Evolutionary conservation across 2,888 invertebrate genomes (phyloP), one percentile per base, ranked within the genome.

Genomic region (Phasia obesa): DNA sequence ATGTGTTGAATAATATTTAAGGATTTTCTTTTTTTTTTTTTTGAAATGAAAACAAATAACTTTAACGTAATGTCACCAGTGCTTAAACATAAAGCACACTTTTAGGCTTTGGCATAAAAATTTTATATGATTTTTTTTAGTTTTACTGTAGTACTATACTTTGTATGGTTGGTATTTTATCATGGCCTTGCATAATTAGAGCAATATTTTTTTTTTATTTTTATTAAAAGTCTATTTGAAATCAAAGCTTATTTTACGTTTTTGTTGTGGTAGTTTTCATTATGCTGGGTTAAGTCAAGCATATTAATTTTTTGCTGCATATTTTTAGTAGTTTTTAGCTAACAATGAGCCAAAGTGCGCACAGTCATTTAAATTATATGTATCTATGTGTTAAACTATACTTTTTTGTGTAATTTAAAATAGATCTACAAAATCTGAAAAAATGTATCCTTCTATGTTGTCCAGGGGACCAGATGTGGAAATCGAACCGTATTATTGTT

Each of bases 341-440:
- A 6, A 13, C 17, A 42, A 38, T 21, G n/a, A 62, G 21, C 49
- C 2, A 38, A 47, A 53, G 15, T 27, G 6, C 15, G 9, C 51
- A 11, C 17, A 38, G 0, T 53, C 15, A 77, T 47, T 69, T 17
- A 23, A 60, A 38, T 38, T 15, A 42, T 19, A 35, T 59, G 17
- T 73, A 49, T 64, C 2, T 44, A 9, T 38, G 11, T 38, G 4
- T 38, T 31, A 47, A 23, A 27, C 15, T 21, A 27, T 5, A 47
- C 27, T 57, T 49, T 67, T 67, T 25, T 65, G 19, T 71, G 23
- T 59, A 51, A 55, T 69, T 65, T 71, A 35, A 62, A 74, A n/a
- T 67, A 97, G 97, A 92, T 98, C 98, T 51, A 98, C 98, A 19
- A 98, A 98, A 92, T 98, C 98, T 11, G 98, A 98, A 91, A 97